A percentile compares a stretch with the other conserved stretches of the same genome.
These are phyloP conservation scores for Pachymerium ferrugineum DNA, from an alignment of 2,888 invertebrate genomes.

Conservation along the genomic window DNA sequence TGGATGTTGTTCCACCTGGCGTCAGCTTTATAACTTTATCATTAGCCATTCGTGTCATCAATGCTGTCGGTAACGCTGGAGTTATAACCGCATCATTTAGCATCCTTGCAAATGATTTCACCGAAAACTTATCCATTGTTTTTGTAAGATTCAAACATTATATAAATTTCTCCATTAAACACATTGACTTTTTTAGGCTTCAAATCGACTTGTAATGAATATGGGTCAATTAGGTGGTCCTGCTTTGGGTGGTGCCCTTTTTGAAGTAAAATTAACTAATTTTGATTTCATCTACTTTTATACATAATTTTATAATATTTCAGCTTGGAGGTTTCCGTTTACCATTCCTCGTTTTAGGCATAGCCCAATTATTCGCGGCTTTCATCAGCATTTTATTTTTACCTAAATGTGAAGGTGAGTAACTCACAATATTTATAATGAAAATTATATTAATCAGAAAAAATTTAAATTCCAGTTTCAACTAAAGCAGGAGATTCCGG, in stretches of 20 bases:
- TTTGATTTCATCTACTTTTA: neutral
- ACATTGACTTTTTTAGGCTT: conserved; percentile 36
- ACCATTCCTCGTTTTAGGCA: neutral
- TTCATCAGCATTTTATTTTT: neutral
- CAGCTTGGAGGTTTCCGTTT: neutral
- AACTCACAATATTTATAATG: neutral
- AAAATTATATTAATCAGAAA: neutral
- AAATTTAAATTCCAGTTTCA: neutral
- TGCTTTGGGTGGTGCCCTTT: conserved; percentile 39
- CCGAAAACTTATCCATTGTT: conserved; percentile 39
- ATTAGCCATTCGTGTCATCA: conserved; percentile 39
- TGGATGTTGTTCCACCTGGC: conserved; percentile 40
- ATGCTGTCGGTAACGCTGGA: conserved; percentile 40
- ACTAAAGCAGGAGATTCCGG: no score
- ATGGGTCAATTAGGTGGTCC: conserved; percentile 41
- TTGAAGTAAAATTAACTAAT: conserved; percentile 34
- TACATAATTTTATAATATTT: neutral
- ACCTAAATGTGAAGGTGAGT: neutral
- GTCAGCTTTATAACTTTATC: conserved; percentile 38
- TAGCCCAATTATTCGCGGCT: neutral
- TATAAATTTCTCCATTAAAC: neutral
- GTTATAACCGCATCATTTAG: conserved; percentile 40
- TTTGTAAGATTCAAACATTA: no score
- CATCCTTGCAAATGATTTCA: conserved; percentile 40
- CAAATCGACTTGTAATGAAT: conserved; percentile 41